Percentiles rank a stretch among this genome's conserved stretches.
Conservation (phyloP, 2,113 vertebrate genomes). For the Corvus cornix region DNA sequence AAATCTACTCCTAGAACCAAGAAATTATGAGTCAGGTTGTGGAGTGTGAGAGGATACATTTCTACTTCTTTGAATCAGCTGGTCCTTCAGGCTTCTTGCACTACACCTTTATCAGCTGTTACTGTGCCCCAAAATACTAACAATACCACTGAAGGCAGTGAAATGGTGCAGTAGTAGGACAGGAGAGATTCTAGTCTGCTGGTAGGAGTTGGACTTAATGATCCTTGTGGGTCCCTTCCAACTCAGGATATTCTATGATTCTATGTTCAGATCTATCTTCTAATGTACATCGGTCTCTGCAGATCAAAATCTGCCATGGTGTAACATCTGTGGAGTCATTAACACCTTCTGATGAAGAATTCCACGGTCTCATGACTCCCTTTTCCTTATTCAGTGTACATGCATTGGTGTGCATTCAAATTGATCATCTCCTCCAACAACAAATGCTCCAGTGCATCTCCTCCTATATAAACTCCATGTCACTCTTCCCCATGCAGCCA, state of each 20-base stretch:
- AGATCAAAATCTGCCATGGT: neutral
- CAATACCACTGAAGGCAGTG: neutral
- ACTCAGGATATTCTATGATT: neutral
- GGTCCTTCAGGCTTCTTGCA: neutral
- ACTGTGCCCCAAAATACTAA: neutral
- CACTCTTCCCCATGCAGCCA: neutral
- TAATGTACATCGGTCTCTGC: neutral
- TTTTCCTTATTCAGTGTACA: neutral
- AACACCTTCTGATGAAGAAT: neutral
- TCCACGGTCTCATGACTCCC: neutral
- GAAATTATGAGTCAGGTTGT: neutral
- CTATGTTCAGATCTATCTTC: neutral
- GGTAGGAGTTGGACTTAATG: neutral
- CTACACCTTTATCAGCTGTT: neutral
- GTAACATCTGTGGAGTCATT: neutral
- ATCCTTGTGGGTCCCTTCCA: neutral
- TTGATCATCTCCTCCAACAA: neutral
- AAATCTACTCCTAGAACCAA: neutral
- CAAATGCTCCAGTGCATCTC: neutral
- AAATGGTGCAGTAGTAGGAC: neutral
- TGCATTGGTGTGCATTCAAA: neutral
- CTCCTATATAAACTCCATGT: neutral
- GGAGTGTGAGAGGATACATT: neutral
- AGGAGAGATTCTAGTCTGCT: neutral
- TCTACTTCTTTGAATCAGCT: neutral